Conservation (phyloP, 2,888 invertebrate species). For the Microctonus hyperodae region DNA sequence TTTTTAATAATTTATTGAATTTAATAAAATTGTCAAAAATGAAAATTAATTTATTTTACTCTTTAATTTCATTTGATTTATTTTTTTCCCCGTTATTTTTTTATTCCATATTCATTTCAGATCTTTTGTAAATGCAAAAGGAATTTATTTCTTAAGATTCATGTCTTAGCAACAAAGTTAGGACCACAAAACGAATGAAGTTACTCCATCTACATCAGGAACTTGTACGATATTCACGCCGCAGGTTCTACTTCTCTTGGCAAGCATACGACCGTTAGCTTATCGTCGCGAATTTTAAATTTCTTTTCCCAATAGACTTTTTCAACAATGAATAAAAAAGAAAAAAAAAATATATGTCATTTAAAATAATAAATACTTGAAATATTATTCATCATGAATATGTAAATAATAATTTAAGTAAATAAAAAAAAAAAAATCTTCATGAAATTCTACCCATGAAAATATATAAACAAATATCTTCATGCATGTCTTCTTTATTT, state of each 20-base stretch:
- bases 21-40: not conserved
- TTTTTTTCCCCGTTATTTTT: constrained; percentile 12
- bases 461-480: no score
- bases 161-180: constrained; percentile 17
- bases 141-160: constrained; percentile 25
- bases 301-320: constrained; percentile 3
- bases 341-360: no score
- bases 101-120: not conserved
- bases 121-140: constrained; percentile 10
- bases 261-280: not conserved
- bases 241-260: constrained; percentile 16
- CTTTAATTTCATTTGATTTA: no score
- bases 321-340: not conserved
- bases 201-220: constrained; percentile 22
- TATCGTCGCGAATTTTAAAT: constrained; percentile 1
- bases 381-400: not conserved
- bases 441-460: no score
- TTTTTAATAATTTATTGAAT: not conserved
- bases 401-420: not conserved
- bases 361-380: no score
- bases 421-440: no score
- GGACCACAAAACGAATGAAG: constrained; percentile 29
- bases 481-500: no score
- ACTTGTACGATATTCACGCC: constrained; percentile 27
- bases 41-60: no score